Evolutionary conservation across 2,888 invertebrate species (phyloP).

Genomic region (Cheiracanthium punctorium): DNA sequence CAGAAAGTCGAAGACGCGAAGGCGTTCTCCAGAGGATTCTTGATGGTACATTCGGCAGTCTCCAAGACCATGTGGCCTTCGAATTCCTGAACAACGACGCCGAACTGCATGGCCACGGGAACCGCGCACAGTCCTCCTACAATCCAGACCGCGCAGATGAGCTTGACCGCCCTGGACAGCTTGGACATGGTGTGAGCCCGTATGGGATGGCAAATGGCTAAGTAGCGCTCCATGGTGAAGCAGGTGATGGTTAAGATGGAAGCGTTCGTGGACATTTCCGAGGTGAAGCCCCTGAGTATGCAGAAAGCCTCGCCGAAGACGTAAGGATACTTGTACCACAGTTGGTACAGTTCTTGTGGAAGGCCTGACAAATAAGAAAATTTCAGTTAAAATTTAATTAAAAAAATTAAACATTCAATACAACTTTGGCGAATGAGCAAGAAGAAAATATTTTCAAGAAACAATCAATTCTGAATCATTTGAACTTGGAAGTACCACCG

Average conservation of each 20-base stretch:
- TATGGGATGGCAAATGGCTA: conserved; percentile 91
- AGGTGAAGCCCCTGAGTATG: conserved; percentile 85
- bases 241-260: conserved; percentile 89
- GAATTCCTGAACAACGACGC: conserved; percentile 82
- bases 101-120: conserved; percentile 82
- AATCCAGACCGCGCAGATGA: conserved; percentile 88
- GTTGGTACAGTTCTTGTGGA: conserved; percentile 84
- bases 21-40: conserved; percentile 81
- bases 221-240: conserved; percentile 90
- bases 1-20: conserved; percentile 86
- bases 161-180: conserved; percentile 86
- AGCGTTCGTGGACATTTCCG: conserved; percentile 85
- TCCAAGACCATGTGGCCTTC: conserved; percentile 26
- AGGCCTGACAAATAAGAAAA: conserved; percentile 82
- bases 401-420: too few relatives aligned
- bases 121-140: conserved; percentile 80
- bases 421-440: too few relatives aligned
- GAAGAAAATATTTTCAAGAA: too few relatives aligned
- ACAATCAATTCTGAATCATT: too few relatives aligned
- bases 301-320: conserved; percentile 85
- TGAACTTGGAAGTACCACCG: too few relatives aligned
- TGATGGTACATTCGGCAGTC: conserved; percentile 76
- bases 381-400: neutral
- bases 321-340: conserved; percentile 76
- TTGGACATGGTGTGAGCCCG: conserved; percentile 75